Conservation (phyloP, 2,113 vertebrate species). For the Percopsis transmontana region DNA sequence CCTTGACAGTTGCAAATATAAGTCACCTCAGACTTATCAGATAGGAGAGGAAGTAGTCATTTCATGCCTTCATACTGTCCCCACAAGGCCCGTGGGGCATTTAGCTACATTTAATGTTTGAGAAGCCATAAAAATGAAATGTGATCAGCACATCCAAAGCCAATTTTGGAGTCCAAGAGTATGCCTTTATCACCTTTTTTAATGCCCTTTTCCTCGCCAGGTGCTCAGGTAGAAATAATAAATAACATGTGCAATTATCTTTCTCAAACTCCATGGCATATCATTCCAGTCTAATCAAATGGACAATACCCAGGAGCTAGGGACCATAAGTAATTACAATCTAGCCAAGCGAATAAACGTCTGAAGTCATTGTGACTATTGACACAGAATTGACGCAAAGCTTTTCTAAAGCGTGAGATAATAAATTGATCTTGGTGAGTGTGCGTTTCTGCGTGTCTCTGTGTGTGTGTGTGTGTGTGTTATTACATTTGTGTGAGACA, state of each 20-base stretch:
- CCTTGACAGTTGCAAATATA: too few species aligned
- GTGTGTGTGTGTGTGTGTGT: conserved; percentile 1
- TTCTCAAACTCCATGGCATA: conserved; percentile 31
- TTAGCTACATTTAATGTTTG: too few species aligned
- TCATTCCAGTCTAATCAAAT: conserved; percentile 37
- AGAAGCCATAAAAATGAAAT: background rate
- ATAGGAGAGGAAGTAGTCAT: too few species aligned
- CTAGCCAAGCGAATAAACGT: conserved; percentile 25
- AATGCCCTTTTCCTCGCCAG: conserved; percentile 2
- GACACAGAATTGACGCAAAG: conserved; percentile 31
- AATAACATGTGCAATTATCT: conserved; percentile 33
- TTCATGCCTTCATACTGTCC: too few species aligned
- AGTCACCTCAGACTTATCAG: too few species aligned
- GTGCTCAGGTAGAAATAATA: background rate
- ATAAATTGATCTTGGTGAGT: conserved; percentile 9
- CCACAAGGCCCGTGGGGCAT: too few species aligned
- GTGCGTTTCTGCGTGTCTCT: conserved; percentile 1
- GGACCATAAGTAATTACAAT: conserved; percentile 36
- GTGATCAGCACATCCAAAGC: conserved; percentile 18
- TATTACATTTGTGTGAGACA: background rate
- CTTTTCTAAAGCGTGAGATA: conserved; percentile 12
- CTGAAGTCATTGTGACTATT: conserved; percentile 28
- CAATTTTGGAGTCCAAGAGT: conserved; percentile 10
- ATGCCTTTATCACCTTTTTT: too few species aligned
- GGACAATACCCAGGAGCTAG: conserved; percentile 13